Evolutionary conservation across 2,113 vertebrate genomes (phyloP).

Genomic region (Ariopsis seemanni): DNA sequence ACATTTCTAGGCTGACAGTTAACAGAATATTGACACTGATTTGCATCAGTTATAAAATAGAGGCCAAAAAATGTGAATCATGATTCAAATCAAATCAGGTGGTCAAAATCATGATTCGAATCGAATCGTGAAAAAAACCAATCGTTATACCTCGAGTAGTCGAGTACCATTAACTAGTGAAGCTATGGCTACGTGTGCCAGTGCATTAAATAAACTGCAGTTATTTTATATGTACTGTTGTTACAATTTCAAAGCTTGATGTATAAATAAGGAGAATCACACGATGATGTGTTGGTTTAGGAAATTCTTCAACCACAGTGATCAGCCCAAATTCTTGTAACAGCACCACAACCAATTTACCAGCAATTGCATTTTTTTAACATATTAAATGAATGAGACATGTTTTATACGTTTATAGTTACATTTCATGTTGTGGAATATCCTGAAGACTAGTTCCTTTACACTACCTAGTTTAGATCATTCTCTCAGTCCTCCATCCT

Average conservation of each 20-base stretch:
- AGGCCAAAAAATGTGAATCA: no score
- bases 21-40: no score
- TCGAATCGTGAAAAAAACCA: no score
- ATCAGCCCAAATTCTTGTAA: neutral
- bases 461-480: neutral
- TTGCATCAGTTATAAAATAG: no score
- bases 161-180: neutral
- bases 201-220: neutral
- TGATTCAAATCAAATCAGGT: no score
- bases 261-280: neutral
- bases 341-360: neutral
- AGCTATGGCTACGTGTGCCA: neutral
- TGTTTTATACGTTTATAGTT: neutral
- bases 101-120: no score
- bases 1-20: no score
- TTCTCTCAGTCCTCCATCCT: neutral
- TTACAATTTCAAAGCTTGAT: neutral
- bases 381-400: neutral
- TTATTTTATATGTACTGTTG: neutral
- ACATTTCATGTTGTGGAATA: neutral
- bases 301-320: neutral
- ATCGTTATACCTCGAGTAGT: neutral
- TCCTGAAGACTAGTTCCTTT: neutral
- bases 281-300: neutral
- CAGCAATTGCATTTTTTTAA: neutral